A percentile compares a stretch with the other conserved stretches of the same genome.
Conservation (phyloP, 2,888 invertebrate genomes). For the Polyploca ridens region DNA sequence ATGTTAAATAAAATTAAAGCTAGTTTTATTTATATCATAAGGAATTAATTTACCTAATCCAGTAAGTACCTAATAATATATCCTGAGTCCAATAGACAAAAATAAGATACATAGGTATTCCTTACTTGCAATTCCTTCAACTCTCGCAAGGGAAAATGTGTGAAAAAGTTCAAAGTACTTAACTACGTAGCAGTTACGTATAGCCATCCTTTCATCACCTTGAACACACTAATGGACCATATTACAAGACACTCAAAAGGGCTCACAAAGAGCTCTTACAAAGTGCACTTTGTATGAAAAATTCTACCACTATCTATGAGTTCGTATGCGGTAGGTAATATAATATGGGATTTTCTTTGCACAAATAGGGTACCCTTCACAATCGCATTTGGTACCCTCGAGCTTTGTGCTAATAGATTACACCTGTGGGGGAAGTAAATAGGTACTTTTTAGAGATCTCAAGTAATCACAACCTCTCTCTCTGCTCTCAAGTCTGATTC, state of each 20-base stretch:
- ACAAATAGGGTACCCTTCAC: slow-evolving; percentile 24
- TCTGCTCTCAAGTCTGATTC: not conserved
- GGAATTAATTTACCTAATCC: no score
- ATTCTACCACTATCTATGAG: slow-evolving; percentile 33
- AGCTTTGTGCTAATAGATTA: slow-evolving; percentile 28
- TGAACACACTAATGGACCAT: slow-evolving; percentile 45
- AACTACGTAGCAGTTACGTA: not conserved
- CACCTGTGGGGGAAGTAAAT: slow-evolving; percentile 23
- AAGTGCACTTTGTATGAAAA: slow-evolving; percentile 39
- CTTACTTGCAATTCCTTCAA: no score
- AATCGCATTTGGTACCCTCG: slow-evolving; percentile 25
- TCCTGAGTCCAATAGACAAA: no score
- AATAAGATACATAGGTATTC: no score
- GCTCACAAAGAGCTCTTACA: slow-evolving; percentile 36
- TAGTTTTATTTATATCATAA: no score
- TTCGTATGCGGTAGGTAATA: slow-evolving; percentile 11
- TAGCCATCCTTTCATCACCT: slow-evolving; percentile 38
- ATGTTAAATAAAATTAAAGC: no score
- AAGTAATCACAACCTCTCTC: not conserved
- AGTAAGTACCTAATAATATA: no score
- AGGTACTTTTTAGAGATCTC: slow-evolving; percentile 16
- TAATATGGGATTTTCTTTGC: slow-evolving; percentile 28
- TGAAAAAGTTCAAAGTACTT: not conserved
- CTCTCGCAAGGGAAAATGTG: no score
- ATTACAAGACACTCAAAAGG: slow-evolving; percentile 42